Evolutionary conservation across 2,113 vertebrate species (phyloP), one percentile per base, ranked within the genome.

Genomic region (Neodontobutis hainanensis): DNA sequence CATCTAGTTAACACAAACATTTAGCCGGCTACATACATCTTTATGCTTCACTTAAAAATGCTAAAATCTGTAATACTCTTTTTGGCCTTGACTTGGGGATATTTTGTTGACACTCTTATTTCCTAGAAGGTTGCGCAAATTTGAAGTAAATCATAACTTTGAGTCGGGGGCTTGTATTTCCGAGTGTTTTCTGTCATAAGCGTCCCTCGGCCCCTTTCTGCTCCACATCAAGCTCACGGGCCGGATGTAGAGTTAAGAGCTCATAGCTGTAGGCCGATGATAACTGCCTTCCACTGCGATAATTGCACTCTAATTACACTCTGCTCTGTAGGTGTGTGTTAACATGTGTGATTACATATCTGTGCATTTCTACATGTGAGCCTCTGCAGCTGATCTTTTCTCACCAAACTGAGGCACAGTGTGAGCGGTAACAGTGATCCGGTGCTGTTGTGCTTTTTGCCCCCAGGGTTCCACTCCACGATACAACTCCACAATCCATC

Each of bases 181-280:
- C 0, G 53, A 35, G 53, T 58, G 49, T 50, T 36, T 70, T 53
- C 52, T 65, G 42, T 42, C 50, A 61, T 45, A 62, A 63, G 52
- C 62, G 61, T 78, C 62, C 71, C 51, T 73, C 69, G 76, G 14
- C 80, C 68, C 47, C 48, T 85, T 59, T 65, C 7, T 32, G 78
- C 69, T 82, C 62, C 58, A 14, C 78, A 85, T 69, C 58, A 36
- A 45, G 52, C 44, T 70, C 69, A 40, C 64, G 64, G 67, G 67
- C 82, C 78, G 81, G 76, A 85, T 80, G 87, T 84, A 86, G 75
- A 86, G 65, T 81, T 68, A 68, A 59, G 58, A 61, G 63, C 78
- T 84, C 46, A 59, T 69, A 78, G 77, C 75, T 83, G 75, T 3
- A 77, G 69, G 69, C 71, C 61, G 70, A 68, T 65, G 49, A 78